Evolutionary conservation across 1,140 invertebrate genomes (phyloP).

Genomic region (Eueides isabella): DNA sequence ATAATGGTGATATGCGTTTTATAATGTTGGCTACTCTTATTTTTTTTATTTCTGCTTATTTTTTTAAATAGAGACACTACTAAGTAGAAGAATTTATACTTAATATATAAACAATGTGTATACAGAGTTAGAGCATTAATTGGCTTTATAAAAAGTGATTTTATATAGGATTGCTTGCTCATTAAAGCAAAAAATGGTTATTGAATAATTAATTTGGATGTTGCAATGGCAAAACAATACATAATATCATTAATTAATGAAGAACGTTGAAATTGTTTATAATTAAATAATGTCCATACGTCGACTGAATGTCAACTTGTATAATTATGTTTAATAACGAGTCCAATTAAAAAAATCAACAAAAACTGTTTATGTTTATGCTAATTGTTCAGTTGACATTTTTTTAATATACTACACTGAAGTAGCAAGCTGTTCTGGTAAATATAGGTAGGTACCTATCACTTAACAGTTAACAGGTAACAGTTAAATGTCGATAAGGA

Average conservation of each 20-base stretch:
- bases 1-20: slow-evolving; percentile 1
- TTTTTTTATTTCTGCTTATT: neutral
- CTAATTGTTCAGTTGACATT: slow-evolving; percentile 16
- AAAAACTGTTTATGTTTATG: slow-evolving; percentile 28
- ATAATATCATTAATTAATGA: slow-evolving; percentile 4
- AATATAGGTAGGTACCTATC: neutral
- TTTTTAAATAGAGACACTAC: neutral
- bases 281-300: slow-evolving; percentile 22
- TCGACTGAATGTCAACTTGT: slow-evolving; percentile 19
- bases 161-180: neutral
- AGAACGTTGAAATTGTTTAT: slow-evolving; percentile 22
- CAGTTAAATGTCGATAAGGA: no score
- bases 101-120: neutral
- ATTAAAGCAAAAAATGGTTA: neutral
- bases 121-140: neutral
- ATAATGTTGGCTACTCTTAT: neutral
- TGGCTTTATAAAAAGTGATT: neutral
- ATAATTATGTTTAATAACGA: slow-evolving; percentile 18
- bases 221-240: slow-evolving; percentile 13
- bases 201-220: slow-evolving; percentile 2
- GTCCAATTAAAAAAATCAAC: slow-evolving; percentile 25
- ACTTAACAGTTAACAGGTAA: no score
- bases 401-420: neutral
- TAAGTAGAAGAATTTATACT: neutral
- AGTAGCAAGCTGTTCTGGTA: neutral